Percentiles rank a stretch among this genome's conserved stretches.
These are phyloP conservation scores for Nothobranchius kuhntae DNA, from an alignment of 2,113 vertebrate species.

Conservation along the genomic window DNA sequence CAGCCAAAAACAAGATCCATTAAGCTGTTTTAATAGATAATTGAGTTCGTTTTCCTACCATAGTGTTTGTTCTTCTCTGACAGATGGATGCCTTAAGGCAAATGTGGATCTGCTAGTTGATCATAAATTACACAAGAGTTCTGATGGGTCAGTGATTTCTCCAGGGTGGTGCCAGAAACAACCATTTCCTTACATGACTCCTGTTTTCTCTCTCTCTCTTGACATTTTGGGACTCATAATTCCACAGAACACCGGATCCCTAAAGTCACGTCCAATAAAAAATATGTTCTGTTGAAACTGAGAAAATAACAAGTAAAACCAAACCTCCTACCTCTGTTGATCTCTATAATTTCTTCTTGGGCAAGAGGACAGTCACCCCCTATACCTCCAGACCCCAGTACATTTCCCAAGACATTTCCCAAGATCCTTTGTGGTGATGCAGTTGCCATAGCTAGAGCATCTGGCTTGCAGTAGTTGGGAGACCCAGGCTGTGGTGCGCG, in stretches of 20 bases:
- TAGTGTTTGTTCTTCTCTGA: constrained; percentile 58
- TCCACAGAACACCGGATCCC: background rate
- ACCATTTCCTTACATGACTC: constrained; percentile 32
- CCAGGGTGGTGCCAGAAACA: constrained; percentile 43
- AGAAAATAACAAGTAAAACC: background rate
- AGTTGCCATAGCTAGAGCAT: constrained; percentile 83
- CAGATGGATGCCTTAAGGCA: constrained; percentile 70
- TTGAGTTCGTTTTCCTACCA: constrained; percentile 54
- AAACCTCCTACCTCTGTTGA: constrained; percentile 84
- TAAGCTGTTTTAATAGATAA: constrained; percentile 65
- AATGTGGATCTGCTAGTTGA: constrained; percentile 62
- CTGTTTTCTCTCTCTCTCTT: constrained; percentile 11
- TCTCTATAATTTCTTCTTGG: constrained; percentile 95
- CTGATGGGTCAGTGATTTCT: constrained; percentile 61
- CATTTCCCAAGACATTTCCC: constrained; percentile 82
- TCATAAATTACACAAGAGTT: constrained; percentile 72
- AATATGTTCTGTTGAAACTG: background rate
- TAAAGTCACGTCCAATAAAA: background rate
- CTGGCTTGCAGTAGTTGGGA: constrained; percentile 92
- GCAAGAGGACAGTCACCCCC: constrained; percentile 88
- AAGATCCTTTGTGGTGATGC: constrained; percentile 84
- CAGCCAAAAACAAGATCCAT: constrained; percentile 57
- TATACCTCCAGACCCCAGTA: constrained; percentile 75
- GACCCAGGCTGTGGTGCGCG: constrained; percentile 91
- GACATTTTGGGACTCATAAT: constrained; percentile 9